Evolutionary conservation across 2,113 vertebrate genomes (phyloP).

Genomic region (Triplophysa tibetana): DNA sequence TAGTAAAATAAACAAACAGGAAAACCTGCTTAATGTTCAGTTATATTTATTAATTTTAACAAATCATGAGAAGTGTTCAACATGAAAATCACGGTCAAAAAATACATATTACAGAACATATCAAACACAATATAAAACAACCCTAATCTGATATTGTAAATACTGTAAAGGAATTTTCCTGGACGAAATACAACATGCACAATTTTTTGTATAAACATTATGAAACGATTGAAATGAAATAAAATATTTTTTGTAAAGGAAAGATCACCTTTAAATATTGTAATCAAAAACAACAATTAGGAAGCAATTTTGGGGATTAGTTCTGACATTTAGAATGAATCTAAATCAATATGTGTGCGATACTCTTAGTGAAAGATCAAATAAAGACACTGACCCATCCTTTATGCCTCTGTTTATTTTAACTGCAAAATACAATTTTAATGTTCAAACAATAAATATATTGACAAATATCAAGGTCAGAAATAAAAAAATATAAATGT

Average conservation of each 20-base stretch:
- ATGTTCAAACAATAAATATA: neutral
- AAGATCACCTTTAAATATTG: neutral
- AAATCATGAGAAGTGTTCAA: neutral
- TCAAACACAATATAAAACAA: neutral
- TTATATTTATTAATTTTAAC: neutral
- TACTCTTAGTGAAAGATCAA: slow-evolving; percentile 1
- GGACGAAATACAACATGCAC: neutral
- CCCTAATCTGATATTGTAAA: neutral
- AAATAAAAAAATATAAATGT: neutral
- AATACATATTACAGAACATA: neutral
- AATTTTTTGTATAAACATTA: neutral
- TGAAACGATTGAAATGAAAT: neutral
- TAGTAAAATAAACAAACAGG: neutral
- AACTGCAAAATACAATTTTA: slow-evolving; percentile 12
- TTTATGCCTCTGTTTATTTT: neutral
- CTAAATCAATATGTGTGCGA: neutral
- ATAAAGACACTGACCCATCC: slow-evolving; percentile 6
- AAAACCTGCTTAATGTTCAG: neutral
- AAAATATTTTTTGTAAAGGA: neutral
- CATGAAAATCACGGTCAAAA: neutral
- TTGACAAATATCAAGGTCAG: too few species aligned
- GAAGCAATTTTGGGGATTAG: neutral
- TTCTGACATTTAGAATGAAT: neutral
- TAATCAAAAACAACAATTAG: neutral
- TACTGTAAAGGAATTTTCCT: neutral